phyloP scores from a whole-genome alignment of 2,113 vertebrate genomes.

The Hydrolagus affinis region DNA sequence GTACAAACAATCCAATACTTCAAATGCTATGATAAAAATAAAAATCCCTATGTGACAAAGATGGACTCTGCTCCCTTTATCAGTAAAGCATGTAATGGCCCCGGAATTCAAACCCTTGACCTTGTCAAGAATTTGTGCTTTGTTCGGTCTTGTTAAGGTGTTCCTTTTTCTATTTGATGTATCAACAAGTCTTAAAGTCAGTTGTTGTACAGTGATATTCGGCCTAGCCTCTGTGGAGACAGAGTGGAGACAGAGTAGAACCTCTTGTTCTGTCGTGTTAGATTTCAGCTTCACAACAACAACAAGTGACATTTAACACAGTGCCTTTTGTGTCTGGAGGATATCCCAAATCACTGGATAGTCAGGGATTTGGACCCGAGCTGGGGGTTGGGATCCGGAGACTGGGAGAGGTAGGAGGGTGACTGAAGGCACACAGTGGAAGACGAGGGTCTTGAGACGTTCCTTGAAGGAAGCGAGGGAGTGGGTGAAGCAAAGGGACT shows the following conservation, averaged over 20 bases:
- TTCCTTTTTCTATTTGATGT: background rate
- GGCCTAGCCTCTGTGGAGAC: background rate
- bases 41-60: background rate
- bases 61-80: background rate
- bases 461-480: no score
- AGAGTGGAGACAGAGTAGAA: background rate
- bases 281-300: no score
- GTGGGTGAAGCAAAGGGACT: no score
- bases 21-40: no score
- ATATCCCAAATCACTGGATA: no score
- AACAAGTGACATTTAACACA: no score
- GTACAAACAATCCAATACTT: background rate
- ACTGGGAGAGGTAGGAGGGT: no score
- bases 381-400: no score
- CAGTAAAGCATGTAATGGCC: background rate
- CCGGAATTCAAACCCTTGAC: background rate
- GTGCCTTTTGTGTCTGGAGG: no score
- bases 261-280: background rate
- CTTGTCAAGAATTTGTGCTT: constrained; percentile 2
- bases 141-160: background rate
- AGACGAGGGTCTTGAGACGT: no score
- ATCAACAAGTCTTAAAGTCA: background rate
- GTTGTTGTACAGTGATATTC: background rate
- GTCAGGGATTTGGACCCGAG: no score
- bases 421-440: no score